A percentile compares a stretch with the other conserved stretches of the same genome.
phyloP scores from a whole-genome alignment of 2,888 invertebrate species.

The Melanchra persicariae region DNA sequence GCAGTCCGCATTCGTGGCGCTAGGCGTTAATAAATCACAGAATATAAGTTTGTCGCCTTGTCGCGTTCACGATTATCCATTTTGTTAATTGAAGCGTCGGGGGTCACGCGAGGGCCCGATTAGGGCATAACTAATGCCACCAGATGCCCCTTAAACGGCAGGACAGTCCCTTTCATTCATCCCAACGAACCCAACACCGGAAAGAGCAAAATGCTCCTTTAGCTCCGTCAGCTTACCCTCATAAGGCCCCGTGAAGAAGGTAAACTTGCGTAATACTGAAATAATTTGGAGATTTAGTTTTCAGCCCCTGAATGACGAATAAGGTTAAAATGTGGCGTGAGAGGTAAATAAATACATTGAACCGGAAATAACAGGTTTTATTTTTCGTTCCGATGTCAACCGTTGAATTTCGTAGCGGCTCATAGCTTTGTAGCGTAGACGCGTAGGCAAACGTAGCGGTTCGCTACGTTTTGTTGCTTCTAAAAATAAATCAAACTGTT shows the following conservation, averaged over 20 bases:
- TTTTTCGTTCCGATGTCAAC: conserved; percentile 26
- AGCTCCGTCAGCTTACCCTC: conserved; percentile 60
- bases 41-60: conserved; percentile 79
- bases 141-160: conserved; percentile 52
- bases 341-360: conserved; percentile 24
- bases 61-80: conserved; percentile 80
- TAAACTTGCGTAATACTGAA: conserved; percentile 55
- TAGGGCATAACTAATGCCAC: conserved; percentile 68
- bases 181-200: conserved; percentile 36
- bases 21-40: conserved; percentile 70
- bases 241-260: conserved; percentile 61
- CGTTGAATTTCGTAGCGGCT: conserved; percentile 38
- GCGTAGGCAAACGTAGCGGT: conserved; percentile 36
- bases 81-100: conserved; percentile 85
- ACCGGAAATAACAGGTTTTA: conserved; percentile 17
- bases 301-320: conserved; percentile 41
- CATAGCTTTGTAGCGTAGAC: conserved; percentile 27
- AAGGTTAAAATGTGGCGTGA: conserved; percentile 25
- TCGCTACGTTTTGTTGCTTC: conserved; percentile 19
- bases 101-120: conserved; percentile 82
- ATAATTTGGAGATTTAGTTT: conserved; percentile 61
- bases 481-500: conserved; percentile 40
- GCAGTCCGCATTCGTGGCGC: conserved; percentile 41
- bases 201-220: conserved; percentile 57
- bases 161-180: conserved; percentile 58